Percentiles rank a stretch among this genome's conserved stretches.
Evolutionary conservation across 2,113 vertebrate species (phyloP).

Genomic region (Pedetes capensis): DNA sequence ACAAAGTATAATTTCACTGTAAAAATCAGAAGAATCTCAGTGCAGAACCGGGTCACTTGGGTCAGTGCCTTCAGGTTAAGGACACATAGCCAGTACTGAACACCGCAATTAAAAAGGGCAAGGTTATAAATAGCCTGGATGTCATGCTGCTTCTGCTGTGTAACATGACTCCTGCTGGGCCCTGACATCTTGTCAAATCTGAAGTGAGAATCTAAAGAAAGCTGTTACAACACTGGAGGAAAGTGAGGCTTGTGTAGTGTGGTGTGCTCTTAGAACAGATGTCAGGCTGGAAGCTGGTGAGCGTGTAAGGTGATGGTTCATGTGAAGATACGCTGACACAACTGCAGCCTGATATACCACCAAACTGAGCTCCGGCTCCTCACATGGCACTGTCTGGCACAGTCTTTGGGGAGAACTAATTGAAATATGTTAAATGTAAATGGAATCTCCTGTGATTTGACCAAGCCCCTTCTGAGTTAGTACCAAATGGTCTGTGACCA

Average conservation of each 20-base stretch:
- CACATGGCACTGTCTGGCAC: not conserved
- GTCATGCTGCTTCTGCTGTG: not conserved
- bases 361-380: not conserved
- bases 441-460: not conserved
- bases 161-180: not conserved
- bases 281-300: not conserved
- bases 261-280: not conserved
- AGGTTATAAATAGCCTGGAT: conserved; percentile 55
- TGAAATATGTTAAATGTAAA: not conserved
- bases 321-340: not conserved
- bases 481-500: not conserved
- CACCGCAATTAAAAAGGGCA: not conserved
- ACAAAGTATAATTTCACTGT: not conserved
- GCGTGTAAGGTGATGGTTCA: not conserved
- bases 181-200: not conserved
- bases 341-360: not conserved
- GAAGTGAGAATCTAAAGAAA: not conserved
- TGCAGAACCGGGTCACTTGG: not conserved
- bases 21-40: not conserved
- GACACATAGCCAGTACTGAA: not conserved
- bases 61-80: not conserved
- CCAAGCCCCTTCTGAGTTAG: not conserved
- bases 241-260: not conserved
- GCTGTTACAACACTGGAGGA: not conserved
- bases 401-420: not conserved